Conservation (phyloP, 2,888 invertebrate species). For the Andrena bucephala region DNA sequence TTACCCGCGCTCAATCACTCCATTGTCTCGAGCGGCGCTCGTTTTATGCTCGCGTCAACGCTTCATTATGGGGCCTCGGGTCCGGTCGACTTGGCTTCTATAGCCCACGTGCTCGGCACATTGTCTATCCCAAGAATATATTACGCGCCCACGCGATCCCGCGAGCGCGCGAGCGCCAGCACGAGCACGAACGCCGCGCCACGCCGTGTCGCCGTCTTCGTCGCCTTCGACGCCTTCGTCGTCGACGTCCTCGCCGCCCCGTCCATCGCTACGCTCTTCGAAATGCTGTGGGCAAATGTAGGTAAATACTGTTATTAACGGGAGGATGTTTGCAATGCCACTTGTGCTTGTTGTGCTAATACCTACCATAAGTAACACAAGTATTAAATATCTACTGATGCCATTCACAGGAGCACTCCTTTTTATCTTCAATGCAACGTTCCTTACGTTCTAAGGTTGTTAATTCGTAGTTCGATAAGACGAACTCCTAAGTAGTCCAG, state of each 20-base stretch:
- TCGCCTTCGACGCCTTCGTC: too few species aligned
- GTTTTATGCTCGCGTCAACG: constrained; percentile 84
- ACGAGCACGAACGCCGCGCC: constrained; percentile 25
- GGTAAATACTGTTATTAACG: too few species aligned
- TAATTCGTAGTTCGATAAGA: too few species aligned
- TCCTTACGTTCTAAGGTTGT: too few species aligned
- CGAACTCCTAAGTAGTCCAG: not conserved
- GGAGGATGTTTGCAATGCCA: too few species aligned
- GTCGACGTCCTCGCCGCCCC: too few species aligned
- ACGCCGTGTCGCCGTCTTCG: not conserved
- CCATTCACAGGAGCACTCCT: too few species aligned
- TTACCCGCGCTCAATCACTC: constrained; percentile 83
- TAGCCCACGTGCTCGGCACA: constrained; percentile 82
- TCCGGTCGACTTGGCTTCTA: constrained; percentile 80
- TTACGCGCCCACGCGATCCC: constrained; percentile 81
- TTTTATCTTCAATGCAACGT: too few species aligned
- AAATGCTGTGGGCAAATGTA: too few species aligned
- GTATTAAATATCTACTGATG: too few species aligned
- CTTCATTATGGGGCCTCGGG: constrained; percentile 82
- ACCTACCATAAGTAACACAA: too few species aligned
- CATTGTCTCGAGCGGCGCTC: constrained; percentile 82
- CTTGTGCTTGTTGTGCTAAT: too few species aligned
- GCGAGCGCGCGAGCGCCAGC: constrained; percentile 21
- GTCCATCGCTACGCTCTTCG: not conserved
- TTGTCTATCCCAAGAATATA: constrained; percentile 83